Conservation (phyloP, 2,113 vertebrate genomes). For the Misgurnus anguillicaudatus region DNA sequence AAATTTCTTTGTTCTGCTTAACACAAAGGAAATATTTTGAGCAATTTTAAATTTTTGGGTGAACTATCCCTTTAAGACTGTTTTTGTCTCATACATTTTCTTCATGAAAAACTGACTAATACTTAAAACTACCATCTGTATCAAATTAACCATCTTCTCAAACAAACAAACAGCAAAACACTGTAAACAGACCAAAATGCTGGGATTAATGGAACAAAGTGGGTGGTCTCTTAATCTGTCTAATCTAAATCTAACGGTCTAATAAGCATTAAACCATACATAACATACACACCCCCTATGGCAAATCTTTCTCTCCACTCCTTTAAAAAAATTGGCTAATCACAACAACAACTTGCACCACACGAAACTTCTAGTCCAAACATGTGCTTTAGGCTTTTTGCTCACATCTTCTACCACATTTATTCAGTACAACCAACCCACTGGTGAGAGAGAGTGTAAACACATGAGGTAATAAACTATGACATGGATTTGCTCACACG, state of each 20-base stretch:
- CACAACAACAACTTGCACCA: background rate
- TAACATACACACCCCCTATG: background rate
- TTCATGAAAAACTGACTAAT: background rate
- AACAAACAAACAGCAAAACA: conserved; percentile 4
- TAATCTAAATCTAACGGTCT: conserved; percentile 21
- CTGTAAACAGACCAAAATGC: background rate
- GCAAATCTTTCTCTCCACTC: background rate
- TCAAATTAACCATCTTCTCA: background rate
- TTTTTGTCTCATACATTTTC: no score
- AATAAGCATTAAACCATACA: conserved; percentile 22
- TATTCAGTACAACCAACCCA: background rate
- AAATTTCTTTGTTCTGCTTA: no score
- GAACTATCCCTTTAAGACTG: no score
- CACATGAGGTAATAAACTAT: background rate
- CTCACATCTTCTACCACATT: background rate
- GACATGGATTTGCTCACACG: no score
- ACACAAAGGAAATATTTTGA: no score
- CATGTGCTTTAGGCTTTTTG: background rate
- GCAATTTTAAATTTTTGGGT: no score
- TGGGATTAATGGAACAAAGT: conserved; percentile 17
- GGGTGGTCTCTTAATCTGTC: conserved; percentile 11
- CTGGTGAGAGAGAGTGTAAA: background rate
- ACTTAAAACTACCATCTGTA: background rate
- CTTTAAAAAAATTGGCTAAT: background rate
- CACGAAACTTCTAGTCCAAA: conserved; percentile 5